Base-by-base conservation (phyloP, 2,797 vertebrate species). In the Neosilurus hyrtlii region DNA sequence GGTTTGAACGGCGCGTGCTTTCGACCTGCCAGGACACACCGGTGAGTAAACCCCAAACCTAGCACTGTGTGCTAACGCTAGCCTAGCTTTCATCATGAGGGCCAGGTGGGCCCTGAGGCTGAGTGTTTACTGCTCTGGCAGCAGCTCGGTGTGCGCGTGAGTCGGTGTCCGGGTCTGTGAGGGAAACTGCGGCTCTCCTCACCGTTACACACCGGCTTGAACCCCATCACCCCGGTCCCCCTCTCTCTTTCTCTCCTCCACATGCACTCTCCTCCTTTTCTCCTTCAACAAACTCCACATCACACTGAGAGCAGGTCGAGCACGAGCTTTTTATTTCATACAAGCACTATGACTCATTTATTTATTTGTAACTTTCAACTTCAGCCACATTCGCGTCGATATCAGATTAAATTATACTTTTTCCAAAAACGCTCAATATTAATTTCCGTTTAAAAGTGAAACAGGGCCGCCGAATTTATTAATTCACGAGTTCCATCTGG, bases 391-490 rank as follows among this genome's bases (percentile, higher is more conserved):
- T 6, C 37, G 67, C 49, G 24, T 72, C 24, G 66, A 43, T 68
- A 16, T 52, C 12, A 1, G 70, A 0, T 52, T 49, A 26, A 8
- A 5, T 14, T 35, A 43, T 66, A 14, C 8, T 71, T 52, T 9
- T 70, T 20, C 1, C 1, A 8, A 9, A 10, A 0, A 1, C 20
- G 3, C 16, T 8, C 0, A 16, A 20, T 4, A 2, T 37, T 67
- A 0, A 15, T 8, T 37, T 22, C 20, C 66, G 2, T 67, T 35
- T 43, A 49, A 16, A 26, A 72, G 22, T 9, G 70, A 57, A 22
- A 57, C 3, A 52, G 54, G 30, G 5, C 26, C 18, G 35, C 12
- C 0, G 52, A 26, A 12, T 54, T 57, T 20, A 11, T 35, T 20
- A 11, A 35, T 52, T 9, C 70, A 72, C 49, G 70, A 72, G 70